phyloP scores from a whole-genome alignment of 2,797 vertebrate genomes.

The Carapus acus region DNA sequence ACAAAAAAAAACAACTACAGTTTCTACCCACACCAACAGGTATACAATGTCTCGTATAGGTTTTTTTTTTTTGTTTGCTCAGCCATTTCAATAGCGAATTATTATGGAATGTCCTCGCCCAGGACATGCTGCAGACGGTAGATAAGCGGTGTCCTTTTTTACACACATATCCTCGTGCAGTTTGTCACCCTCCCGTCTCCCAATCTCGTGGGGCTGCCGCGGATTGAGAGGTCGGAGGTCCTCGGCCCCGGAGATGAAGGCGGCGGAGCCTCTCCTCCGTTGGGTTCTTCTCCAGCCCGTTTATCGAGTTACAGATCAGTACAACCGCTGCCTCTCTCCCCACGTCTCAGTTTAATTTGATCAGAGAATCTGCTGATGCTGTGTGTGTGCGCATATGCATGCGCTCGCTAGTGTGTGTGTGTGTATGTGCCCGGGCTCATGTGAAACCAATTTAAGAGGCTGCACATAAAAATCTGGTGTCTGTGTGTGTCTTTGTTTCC shows the following conservation, averaged over 20 bases:
- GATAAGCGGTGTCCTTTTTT: too few relatives aligned
- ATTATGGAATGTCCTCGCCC: too few relatives aligned
- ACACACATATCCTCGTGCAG: too few relatives aligned
- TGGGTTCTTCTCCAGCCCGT: conserved; percentile 58
- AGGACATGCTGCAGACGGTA: too few relatives aligned
- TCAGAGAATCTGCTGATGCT: conserved; percentile 84
- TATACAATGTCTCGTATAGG: too few relatives aligned
- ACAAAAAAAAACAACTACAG: too few relatives aligned
- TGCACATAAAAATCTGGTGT: conserved; percentile 65
- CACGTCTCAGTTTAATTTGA: conserved; percentile 78
- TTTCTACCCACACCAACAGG: too few relatives aligned
- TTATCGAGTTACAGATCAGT: conserved; percentile 83
- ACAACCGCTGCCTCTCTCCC: conserved; percentile 68
- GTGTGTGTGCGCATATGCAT: too few relatives aligned
- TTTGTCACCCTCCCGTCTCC: conserved; percentile 16
- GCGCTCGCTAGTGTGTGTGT: too few relatives aligned
- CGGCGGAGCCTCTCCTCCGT: conserved; percentile 60
- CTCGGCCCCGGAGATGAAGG: conserved; percentile 42
- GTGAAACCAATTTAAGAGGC: conserved; percentile 84
- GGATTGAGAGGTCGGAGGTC: conserved; percentile 50
- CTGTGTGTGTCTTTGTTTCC: conserved; percentile 27
- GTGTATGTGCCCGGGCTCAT: conserved; percentile 83
- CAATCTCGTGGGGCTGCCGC: conserved; percentile 33
- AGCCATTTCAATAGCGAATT: too few relatives aligned
- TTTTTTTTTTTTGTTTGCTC: too few relatives aligned